Percentiles rank a stretch among this genome's conserved stretches.
Evolutionary conservation across 92 coral and sea anemone species (phyloP).

Genomic region (Epizoanthus fatuus): DNA sequence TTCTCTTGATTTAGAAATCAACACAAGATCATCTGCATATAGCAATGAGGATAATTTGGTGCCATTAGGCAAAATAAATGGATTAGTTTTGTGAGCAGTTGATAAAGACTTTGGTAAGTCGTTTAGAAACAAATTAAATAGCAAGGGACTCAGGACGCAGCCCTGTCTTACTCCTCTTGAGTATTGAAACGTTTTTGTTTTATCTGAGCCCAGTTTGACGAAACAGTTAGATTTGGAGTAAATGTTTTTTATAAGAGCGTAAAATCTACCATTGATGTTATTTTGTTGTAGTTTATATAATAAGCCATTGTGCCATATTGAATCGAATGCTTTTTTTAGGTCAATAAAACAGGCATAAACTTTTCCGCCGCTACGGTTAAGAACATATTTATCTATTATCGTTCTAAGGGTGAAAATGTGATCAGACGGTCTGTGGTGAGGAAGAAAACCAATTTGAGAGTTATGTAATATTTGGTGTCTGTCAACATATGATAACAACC

Average conservation of each 20-base stretch:
- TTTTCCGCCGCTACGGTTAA: constrained; percentile 37
- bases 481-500: constrained; percentile 32
- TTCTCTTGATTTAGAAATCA: no score
- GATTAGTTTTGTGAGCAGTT: no score
- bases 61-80: no score
- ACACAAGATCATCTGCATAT: no score
- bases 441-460: constrained; percentile 61
- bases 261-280: constrained; percentile 53
- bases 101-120: no score
- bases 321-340: no score
- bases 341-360: constrained; percentile 18
- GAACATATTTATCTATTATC: constrained; percentile 49
- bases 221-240: constrained; percentile 13
- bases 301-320: constrained; percentile 61
- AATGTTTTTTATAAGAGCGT: constrained; percentile 51
- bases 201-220: no score
- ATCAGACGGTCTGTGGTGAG: constrained; percentile 56
- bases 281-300: constrained; percentile 16
- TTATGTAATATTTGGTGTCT: constrained; percentile 37
- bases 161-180: no score
- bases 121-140: no score
- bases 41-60: no score
- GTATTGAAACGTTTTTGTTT: no score
- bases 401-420: constrained; percentile 59
- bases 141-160: no score